phyloP scores from a whole-genome alignment of 23 tunicate species.

The Styela clava region DNA sequence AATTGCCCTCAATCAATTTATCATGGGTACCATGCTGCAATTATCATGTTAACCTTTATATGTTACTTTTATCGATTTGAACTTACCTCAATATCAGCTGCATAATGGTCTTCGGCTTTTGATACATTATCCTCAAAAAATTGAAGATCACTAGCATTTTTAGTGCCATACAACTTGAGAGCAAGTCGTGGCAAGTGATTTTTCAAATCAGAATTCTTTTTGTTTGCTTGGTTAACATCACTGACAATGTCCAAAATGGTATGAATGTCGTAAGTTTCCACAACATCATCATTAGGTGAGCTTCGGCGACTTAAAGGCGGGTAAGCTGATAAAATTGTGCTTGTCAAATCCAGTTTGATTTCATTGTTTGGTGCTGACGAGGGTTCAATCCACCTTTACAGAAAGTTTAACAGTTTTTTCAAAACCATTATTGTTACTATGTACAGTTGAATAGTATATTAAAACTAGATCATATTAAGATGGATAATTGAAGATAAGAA shows the following conservation, averaged over 20 bases:
- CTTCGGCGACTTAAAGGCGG: background rate
- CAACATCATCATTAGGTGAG: background rate
- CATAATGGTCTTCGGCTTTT: background rate
- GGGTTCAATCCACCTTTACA: conserved; percentile 12
- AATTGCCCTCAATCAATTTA: background rate
- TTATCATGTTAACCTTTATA: background rate
- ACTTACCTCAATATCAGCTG: background rate
- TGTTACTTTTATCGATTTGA: too few species aligned
- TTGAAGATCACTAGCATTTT: background rate
- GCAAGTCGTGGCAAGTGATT: background rate
- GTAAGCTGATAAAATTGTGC: background rate
- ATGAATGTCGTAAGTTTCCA: background rate
- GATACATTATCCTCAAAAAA: background rate
- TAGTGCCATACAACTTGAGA: conserved; percentile 9
- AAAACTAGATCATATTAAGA: too few species aligned
- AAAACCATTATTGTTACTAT: too few species aligned
- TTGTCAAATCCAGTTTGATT: background rate
- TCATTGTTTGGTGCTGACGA: conserved; percentile 12
- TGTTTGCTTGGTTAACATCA: background rate
- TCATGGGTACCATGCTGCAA: background rate
- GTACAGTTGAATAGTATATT: too few species aligned
- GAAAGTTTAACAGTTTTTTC: too few species aligned
- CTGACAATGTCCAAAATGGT: conserved; percentile 5
- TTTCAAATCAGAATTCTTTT: background rate
- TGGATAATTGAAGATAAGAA: too few species aligned